These are phyloP conservation scores for Thymelicus acteon DNA, from an alignment of 2,888 invertebrate genomes.

Conservation along the genomic window DNA sequence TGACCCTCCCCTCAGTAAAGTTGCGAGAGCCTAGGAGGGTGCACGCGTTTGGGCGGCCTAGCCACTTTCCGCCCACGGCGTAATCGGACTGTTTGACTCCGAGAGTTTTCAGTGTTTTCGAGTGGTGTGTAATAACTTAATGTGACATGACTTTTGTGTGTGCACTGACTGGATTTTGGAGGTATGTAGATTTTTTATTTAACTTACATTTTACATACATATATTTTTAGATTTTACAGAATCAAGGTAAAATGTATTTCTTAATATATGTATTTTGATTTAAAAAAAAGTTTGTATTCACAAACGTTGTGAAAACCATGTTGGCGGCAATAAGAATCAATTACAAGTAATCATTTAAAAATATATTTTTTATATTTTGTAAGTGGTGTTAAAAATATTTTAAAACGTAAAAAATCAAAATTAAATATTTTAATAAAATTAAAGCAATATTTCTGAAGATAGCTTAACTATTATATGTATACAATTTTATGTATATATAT, in stretches of 20 bases:
- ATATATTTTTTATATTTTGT: too few species aligned
- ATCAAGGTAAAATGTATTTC: too few species aligned
- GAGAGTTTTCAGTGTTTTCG: slow-evolving; percentile 50
- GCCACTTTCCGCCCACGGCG: slow-evolving; percentile 55
- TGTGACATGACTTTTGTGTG: slow-evolving; percentile 59
- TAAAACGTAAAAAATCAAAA: too few species aligned
- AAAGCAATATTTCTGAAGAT: too few species aligned
- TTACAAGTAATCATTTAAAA: too few species aligned
- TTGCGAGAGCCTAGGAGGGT: slow-evolving; percentile 55
- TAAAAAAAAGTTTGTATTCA: too few species aligned
- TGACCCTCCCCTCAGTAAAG: slow-evolving; percentile 75
- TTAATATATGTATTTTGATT: too few species aligned
- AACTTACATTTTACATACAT: slow-evolving; percentile 9
- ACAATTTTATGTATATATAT: not conserved
- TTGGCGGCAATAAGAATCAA: too few species aligned
- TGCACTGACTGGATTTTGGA: slow-evolving; percentile 55
- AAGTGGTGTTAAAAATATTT: too few species aligned
- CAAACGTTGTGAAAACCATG: too few species aligned
- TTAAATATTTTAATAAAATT: too few species aligned
- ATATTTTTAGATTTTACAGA: not conserved
- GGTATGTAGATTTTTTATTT: slow-evolving; percentile 46
- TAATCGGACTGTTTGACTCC: slow-evolving; percentile 48
- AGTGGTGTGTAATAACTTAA: slow-evolving; percentile 60
- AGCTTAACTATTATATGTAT: too few species aligned
- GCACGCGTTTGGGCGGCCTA: slow-evolving; percentile 61